Evolutionary conservation across 2,797 vertebrate species (phyloP).

Genomic region (Argentina silus): DNA sequence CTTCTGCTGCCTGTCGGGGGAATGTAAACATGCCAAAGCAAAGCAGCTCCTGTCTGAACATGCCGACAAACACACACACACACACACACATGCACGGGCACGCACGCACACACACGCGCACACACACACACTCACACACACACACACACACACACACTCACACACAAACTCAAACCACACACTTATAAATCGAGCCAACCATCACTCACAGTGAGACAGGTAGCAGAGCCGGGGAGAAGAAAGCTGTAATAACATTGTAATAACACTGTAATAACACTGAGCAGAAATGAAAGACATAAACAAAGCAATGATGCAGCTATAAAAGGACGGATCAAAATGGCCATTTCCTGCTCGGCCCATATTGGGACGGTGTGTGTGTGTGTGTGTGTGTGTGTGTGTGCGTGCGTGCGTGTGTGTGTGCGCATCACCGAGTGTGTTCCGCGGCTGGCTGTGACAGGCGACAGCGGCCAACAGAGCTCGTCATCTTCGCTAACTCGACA

Average conservation of each 20-base stretch:
- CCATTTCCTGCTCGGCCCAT: background rate
- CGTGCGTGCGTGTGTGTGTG: background rate
- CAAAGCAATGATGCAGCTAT: background rate
- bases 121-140: background rate
- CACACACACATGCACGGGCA: background rate
- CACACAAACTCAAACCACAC: constrained; percentile 15
- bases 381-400: constrained; percentile 3
- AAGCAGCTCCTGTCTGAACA: constrained; percentile 67
- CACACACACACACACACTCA: constrained; percentile 5
- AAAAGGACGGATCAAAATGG: background rate
- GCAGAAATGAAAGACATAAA: constrained; percentile 50
- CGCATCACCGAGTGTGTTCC: constrained; percentile 23
- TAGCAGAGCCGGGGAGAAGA: background rate
- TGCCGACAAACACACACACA: constrained; percentile 25
- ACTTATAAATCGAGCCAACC: constrained; percentile 6
- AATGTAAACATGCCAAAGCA: constrained; percentile 70
- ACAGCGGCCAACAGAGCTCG: background rate
- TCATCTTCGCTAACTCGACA: constrained; percentile 46
- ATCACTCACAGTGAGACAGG: constrained; percentile 5
- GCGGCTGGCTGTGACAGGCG: background rate
- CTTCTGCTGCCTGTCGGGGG: constrained; percentile 59
- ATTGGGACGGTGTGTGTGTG: background rate
- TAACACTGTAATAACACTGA: background rate
- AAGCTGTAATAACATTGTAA: background rate
- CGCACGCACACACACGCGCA: constrained; percentile 45